These are phyloP conservation scores for Anthophora plumipes DNA, from an alignment of 2,888 invertebrate genomes.

Conservation along the genomic window DNA sequence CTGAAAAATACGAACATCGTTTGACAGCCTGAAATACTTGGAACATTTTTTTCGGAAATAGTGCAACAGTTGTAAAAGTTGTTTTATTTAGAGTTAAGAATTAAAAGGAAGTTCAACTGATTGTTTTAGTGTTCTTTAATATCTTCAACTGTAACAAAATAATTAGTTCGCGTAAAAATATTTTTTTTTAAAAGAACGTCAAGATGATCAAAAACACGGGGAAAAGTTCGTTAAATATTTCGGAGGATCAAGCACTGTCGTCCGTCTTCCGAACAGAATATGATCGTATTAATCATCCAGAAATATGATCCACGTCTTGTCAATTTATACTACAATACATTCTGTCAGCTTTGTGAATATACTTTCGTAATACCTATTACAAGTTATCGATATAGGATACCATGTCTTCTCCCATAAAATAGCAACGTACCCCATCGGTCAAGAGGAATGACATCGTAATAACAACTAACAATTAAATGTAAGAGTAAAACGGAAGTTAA, in stretches of 20 bases:
- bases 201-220: background rate
- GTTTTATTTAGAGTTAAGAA: background rate
- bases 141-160: background rate
- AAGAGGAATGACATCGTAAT: background rate
- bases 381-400: background rate
- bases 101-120: background rate
- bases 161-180: background rate
- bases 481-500: background rate
- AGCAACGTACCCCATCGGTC: background rate
- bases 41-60: background rate
- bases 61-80: background rate
- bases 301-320: slow-evolving; percentile 14
- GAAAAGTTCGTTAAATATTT: background rate
- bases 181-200: background rate
- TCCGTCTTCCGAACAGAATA: slow-evolving; percentile 12
- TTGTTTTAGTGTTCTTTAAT: background rate
- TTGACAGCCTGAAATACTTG: background rate
- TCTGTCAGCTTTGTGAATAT: background rate
- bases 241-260: slow-evolving; percentile 1
- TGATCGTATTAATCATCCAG: background rate
- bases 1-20: slow-evolving; percentile 23
- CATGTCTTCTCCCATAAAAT: background rate
- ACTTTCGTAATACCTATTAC: background rate
- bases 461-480: background rate
- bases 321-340: background rate